Evolutionary conservation across 2,113 vertebrate species (phyloP).

Genomic region (Damaliscus lunatus): DNA sequence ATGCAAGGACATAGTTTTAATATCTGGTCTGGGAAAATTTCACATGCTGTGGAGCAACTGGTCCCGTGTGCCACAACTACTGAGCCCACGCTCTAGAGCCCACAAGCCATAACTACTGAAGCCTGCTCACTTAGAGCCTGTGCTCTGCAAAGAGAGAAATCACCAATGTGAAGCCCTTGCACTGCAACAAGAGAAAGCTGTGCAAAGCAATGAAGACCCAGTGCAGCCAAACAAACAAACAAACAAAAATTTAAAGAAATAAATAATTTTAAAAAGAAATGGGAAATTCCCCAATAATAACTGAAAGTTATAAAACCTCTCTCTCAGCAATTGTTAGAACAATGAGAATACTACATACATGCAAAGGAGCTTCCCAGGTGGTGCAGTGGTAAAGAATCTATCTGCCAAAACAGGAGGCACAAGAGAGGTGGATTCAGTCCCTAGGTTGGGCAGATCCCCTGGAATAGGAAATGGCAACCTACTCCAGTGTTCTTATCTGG

Average conservation of each 20-base stretch:
- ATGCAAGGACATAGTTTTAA: neutral
- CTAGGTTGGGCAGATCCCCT: neutral
- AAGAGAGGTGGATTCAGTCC: neutral
- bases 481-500: neutral
- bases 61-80: neutral
- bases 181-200: neutral
- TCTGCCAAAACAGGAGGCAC: neutral
- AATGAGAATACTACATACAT: neutral
- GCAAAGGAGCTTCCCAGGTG: neutral
- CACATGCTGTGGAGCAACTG: neutral
- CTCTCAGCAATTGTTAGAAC: neutral
- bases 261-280: neutral
- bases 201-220: neutral
- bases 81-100: rapidly evolving
- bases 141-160: neutral
- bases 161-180: neutral
- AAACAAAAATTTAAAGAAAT: neutral
- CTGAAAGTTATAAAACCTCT: neutral
- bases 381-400: neutral
- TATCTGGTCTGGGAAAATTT: neutral
- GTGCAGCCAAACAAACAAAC: neutral
- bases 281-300: neutral
- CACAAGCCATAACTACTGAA: neutral
- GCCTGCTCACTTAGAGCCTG: neutral
- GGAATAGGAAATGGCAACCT: neutral